Conservation (phyloP, 2,888 invertebrate species). For the Dasysyrphus tricinctus region DNA sequence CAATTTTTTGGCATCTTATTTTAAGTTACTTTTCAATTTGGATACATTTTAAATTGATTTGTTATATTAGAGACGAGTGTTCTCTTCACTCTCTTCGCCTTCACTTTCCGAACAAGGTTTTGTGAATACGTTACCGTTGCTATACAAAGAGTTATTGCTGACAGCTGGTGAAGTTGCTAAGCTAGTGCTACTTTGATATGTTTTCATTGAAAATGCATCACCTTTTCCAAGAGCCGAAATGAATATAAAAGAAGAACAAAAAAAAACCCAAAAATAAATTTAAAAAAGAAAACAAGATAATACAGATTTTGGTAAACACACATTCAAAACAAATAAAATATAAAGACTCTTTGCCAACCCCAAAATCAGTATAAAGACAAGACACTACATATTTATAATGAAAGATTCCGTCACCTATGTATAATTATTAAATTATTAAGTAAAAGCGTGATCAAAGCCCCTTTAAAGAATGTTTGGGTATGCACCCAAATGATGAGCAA, state of each 20-base stretch:
- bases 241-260: slow-evolving; percentile 68
- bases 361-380: not conserved
- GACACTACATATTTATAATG: not conserved
- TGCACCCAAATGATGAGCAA: too few relatives aligned
- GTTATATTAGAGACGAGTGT: slow-evolving; percentile 79
- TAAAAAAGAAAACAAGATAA: slow-evolving; percentile 33
- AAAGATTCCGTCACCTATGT: not conserved
- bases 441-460: too few relatives aligned
- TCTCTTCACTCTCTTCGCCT: slow-evolving; percentile 82
- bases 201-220: slow-evolving; percentile 84
- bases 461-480: too few relatives aligned
- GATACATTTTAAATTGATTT: not conserved
- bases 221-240: slow-evolving; percentile 77
- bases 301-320: slow-evolving; percentile 62
- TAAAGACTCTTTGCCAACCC: not conserved
- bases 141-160: slow-evolving; percentile 82
- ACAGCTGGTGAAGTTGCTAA: slow-evolving; percentile 83
- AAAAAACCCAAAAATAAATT: slow-evolving; percentile 73
- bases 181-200: slow-evolving; percentile 83
- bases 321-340: slow-evolving; percentile 29
- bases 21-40: slow-evolving; percentile 3
- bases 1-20: slow-evolving; percentile 48
- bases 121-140: slow-evolving; percentile 81
- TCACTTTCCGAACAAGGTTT: slow-evolving; percentile 75
- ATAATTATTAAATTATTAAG: not conserved